Evolutionary conservation across 2,797 vertebrate genomes (phyloP), one percentile per base, ranked within the genome.

Genomic region (Tenualosa ilisha): DNA sequence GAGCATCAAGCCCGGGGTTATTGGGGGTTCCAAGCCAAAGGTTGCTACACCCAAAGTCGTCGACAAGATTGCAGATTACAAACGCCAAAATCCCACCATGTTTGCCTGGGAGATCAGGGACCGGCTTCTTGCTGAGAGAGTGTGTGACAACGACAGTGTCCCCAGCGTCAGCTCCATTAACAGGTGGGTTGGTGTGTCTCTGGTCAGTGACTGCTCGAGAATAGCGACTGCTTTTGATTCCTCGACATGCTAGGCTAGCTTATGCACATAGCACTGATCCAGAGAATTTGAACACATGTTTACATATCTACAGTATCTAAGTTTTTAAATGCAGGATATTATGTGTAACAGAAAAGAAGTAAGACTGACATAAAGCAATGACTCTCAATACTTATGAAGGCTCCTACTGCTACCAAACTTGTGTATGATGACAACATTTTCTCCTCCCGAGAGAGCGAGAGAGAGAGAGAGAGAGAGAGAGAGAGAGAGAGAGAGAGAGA

Each of bases 101-200:
- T 99, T 99, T 96, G 98, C 98, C 96, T 99, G 98, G 98, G 98
- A 99, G 95, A 99, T 99, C 94, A 96, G 98, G 93, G 98, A 99
- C 91, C 93, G 98, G 88, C 97, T 99, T 87, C 95, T 99, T 79
- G 98, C 98, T 0, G 98, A 99, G 92, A 94, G 98, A 90, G 98
- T 99, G 84, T 99, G 98, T 86, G 98, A 99, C 95, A 99, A 99
- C 3, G 98, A 99, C 95, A 99, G 97, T 0, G 98, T 99, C 86
- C 98, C 98, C 93, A 99, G 98, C 0, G 98, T 99, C 96, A 99
- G 98, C 88, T 99, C 98, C 88, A 99, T 99, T 94, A 99, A 99
- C 97, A 99, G 98, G 98, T 99, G 91, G 3, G 81, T 56, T 9
- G 8, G 51, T 83, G 51, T 79, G 37, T 79, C 84, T 83, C 61